Evolutionary conservation across 2,888 invertebrate species (phyloP).

Genomic region (Glaucopsyche alexis): DNA sequence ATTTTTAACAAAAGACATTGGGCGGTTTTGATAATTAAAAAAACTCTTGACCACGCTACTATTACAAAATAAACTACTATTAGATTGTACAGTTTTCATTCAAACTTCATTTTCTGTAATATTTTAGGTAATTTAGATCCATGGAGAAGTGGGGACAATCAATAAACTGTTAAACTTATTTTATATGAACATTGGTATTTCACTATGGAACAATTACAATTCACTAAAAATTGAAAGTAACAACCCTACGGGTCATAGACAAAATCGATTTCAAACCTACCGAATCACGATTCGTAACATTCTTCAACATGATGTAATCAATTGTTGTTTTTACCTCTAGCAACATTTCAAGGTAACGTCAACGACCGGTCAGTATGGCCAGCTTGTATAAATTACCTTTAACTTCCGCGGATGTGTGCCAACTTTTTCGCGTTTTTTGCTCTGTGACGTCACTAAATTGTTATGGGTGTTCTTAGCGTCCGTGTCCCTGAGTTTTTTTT

Average conservation of each 20-base stretch:
- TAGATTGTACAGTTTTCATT: too few relatives aligned
- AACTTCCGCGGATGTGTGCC: slow-evolving; percentile 43
- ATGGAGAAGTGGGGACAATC: too few relatives aligned
- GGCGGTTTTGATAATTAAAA: too few relatives aligned
- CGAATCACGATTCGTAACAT: slow-evolving; percentile 11
- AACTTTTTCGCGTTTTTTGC: slow-evolving; percentile 29
- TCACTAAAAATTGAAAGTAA: background rate
- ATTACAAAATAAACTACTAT: too few relatives aligned
- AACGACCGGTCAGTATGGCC: slow-evolving; percentile 48
- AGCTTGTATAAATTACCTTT: background rate
- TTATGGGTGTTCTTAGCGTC: background rate
- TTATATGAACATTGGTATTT: too few relatives aligned
- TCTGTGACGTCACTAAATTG: background rate
- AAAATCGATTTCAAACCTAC: background rate
- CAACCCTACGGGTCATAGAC: background rate
- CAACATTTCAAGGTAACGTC: slow-evolving; percentile 59
- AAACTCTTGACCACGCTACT: too few relatives aligned
- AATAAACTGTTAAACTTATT: too few relatives aligned
- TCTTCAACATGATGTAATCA: slow-evolving; percentile 50
- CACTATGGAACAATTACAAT: too few relatives aligned
- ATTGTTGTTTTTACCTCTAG: slow-evolving; percentile 54
- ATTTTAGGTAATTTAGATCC: too few relatives aligned
- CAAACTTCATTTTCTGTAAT: too few relatives aligned
- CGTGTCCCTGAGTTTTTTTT: background rate
- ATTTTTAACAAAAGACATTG: too few relatives aligned